Evolutionary conservation across 2,113 vertebrate species (phyloP), one percentile per base, ranked within the genome.

Genomic region (Elephantulus edwardii): DNA sequence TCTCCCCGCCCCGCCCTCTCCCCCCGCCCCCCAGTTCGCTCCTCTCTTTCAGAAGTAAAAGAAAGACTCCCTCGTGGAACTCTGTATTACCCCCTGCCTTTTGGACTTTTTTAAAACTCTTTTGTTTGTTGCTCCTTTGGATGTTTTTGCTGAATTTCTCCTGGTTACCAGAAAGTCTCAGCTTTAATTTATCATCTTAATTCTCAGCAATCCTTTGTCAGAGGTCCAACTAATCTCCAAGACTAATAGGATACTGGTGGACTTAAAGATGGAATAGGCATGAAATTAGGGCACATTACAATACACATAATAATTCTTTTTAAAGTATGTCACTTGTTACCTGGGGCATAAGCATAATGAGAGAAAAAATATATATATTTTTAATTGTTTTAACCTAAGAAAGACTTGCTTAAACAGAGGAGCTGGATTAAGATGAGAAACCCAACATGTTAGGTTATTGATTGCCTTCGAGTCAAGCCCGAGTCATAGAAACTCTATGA

Each of bases 361-460:
- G 54, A 77, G 24, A 13, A 38, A 13, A 38, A 48, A 88, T 40
- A n/a, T n/a, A n/a, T n/a, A n/a, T n/a, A 48, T 82, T 17, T 35
- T n/a, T 48, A n/a, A 40, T 70, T 38, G 0, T 89, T 91, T 84
- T 87, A 50, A 91, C 74, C 54, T 40, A 70, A 91, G 10, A n/a
- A 85, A 88, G 35, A 60, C 16, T 87, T 50, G 35, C 52, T 88
- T 86, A 68, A 83, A n/a, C 62, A 83, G 64, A 93, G 24, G 54
- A 83, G 6, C 52, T 82, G 80, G 77, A 33, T 72, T 24, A 75
- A 66, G 0, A 5, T 66, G 44, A 70, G 56, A 46, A 90, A 95
- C 60, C n/a, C 44, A 44, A 10, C 20, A 1, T 72, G 35, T 28
- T n/a, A n/a, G n/a, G n/a, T n/a, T n/a, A n/a, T n/a, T n/a, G n/a